Conservation (phyloP, 2,113 vertebrate species). For the Ginglymostoma cirratum region DNA sequence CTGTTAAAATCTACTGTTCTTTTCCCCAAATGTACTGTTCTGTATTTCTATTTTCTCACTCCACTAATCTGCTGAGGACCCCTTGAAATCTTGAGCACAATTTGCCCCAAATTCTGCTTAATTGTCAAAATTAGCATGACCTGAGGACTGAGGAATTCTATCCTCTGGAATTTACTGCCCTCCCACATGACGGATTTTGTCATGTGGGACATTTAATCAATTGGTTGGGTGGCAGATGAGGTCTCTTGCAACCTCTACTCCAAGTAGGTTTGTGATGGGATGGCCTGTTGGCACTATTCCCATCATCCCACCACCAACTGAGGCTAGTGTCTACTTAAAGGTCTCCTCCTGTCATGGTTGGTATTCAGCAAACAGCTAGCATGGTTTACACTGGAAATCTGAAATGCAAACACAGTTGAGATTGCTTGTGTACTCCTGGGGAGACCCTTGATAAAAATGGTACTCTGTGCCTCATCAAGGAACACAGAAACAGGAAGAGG, state of each 20-base stretch:
- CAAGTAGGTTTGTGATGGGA: neutral
- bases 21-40: neutral
- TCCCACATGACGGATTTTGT: no score
- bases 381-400: neutral
- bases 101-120: neutral
- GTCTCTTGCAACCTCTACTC: neutral
- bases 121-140: neutral
- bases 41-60: neutral
- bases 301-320: no score
- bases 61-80: neutral
- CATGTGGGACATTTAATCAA: no score
- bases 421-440: neutral
- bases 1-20: neutral
- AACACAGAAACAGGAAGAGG: neutral
- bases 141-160: neutral
- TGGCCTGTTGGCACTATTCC: neutral
- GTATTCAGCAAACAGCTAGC: neutral
- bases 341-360: neutral
- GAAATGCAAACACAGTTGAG: neutral
- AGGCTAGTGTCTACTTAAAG: neutral
- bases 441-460: neutral
- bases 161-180: neutral
- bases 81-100: neutral
- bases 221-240: no score
- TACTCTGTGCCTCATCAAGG: neutral